Percentiles rank a stretch among this genome's conserved stretches.
These are phyloP conservation scores for Elanus axillaris DNA, from an alignment of 2,113 vertebrate genomes.

Conservation along the genomic window DNA sequence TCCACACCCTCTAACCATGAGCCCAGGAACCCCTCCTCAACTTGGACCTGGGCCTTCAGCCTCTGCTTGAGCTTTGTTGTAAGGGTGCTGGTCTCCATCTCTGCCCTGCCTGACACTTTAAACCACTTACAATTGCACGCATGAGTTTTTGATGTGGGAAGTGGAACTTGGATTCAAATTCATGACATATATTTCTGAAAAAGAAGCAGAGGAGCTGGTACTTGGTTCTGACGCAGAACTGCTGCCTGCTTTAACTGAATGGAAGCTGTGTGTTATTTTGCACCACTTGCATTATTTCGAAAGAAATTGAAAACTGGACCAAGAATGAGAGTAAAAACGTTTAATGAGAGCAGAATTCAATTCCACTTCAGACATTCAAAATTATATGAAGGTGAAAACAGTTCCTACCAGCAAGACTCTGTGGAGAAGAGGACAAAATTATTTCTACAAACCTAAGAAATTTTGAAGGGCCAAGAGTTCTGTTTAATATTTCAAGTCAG, in stretches of 20 bases:
- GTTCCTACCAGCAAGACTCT: not conserved
- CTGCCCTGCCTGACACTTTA: not conserved
- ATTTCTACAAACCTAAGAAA: not conserved
- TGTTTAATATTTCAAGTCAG: not conserved
- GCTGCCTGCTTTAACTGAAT: not conserved
- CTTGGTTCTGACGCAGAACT: not conserved
- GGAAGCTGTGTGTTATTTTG: not conserved
- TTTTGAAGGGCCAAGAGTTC: not conserved
- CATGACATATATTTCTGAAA: not conserved
- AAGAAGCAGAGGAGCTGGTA: not conserved
- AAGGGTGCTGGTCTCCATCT: not conserved
- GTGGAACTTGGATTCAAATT: not conserved
- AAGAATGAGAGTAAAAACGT: not conserved
- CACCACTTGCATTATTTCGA: not conserved
- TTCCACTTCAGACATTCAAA: not conserved
- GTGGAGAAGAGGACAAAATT: not conserved
- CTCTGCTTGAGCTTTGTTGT: not conserved
- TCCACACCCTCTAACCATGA: not conserved
- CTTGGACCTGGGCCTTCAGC: not conserved
- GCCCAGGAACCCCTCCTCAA: not conserved
- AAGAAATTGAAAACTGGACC: not conserved
- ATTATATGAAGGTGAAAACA: not conserved
- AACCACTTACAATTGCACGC: not conserved
- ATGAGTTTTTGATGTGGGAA: not conserved
- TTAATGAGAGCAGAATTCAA: not conserved